A percentile compares a stretch with the other conserved stretches of the same genome.
phyloP scores from a whole-genome alignment of 2,797 vertebrate genomes.

The Pseudomugil tenellus region DNA sequence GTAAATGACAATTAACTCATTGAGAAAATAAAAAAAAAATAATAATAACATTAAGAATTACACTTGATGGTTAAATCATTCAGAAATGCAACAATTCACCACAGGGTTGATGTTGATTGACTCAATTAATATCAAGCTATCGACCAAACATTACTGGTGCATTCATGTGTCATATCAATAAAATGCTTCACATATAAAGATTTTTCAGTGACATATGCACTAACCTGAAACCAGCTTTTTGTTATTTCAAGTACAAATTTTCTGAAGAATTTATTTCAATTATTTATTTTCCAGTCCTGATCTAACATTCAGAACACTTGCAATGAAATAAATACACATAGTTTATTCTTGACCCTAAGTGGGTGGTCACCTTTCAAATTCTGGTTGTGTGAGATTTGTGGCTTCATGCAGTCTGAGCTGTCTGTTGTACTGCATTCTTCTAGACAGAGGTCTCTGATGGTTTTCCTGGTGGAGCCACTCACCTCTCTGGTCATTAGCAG shows the following conservation, averaged over 20 bases:
- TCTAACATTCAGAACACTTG: not conserved
- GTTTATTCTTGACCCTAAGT: too few species aligned
- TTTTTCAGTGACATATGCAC: too few species aligned
- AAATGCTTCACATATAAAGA: too few species aligned
- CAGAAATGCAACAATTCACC: not conserved
- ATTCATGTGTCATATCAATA: not conserved
- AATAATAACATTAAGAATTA: not conserved
- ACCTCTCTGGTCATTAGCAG: too few species aligned
- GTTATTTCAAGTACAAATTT: too few species aligned
- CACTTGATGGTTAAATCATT: not conserved
- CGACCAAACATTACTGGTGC: not conserved
- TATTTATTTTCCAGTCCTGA: not conserved
- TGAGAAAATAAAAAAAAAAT: not conserved
- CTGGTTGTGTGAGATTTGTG: too few species aligned
- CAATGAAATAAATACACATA: not conserved
- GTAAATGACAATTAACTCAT: conserved; percentile 9
- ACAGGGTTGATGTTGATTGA: not conserved
- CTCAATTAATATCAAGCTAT: not conserved
- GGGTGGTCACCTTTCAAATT: too few species aligned
- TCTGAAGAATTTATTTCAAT: not conserved
- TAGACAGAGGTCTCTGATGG: not conserved
- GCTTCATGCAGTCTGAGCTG: too few species aligned
- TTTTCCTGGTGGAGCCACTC: not conserved
- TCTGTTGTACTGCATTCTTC: too few species aligned
- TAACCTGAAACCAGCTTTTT: too few species aligned